Evolutionary conservation across 2,113 vertebrate genomes (phyloP).

Genomic region (Calcarius ornatus): DNA sequence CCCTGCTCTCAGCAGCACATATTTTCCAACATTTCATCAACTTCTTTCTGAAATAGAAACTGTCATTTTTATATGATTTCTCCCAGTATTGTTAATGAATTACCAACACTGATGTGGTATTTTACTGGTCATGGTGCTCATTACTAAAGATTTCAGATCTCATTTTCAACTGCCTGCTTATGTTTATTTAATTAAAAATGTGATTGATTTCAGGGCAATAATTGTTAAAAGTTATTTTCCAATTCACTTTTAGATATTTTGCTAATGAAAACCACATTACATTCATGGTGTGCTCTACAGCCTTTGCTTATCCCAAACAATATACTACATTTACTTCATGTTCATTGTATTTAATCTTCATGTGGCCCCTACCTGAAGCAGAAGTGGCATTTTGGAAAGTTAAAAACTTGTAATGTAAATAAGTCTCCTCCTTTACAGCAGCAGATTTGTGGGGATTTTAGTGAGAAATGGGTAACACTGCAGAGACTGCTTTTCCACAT

Average conservation of each 20-base stretch:
- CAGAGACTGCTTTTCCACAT: not conserved
- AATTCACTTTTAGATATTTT: conserved; percentile 23
- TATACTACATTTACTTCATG: not conserved
- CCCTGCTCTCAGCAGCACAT: not conserved
- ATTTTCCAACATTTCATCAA: conserved; percentile 22
- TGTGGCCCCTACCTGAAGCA: not conserved
- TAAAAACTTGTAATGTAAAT: not conserved
- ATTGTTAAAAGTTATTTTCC: conserved; percentile 17
- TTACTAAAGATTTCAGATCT: conserved; percentile 17
- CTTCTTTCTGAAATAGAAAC: conserved; percentile 40
- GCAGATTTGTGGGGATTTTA: not conserved
- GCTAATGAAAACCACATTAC: not conserved
- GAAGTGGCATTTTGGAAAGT: not conserved
- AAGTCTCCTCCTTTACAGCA: not conserved
- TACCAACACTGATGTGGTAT: not conserved
- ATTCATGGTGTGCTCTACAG: not conserved
- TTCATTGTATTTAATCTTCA: not conserved
- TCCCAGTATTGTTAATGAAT: conserved; percentile 53
- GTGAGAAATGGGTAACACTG: not conserved
- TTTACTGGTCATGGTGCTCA: conserved; percentile 28
- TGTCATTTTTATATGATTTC: conserved; percentile 14
- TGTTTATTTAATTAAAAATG: conserved; percentile 36
- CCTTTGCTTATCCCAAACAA: not conserved
- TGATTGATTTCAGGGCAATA: conserved; percentile 23
- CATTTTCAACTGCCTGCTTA: conserved; percentile 18